Evolutionary conservation across 2,888 invertebrate genomes (phyloP), one percentile per base, ranked within the genome.

Genomic region (Mesochorus sp.): DNA sequence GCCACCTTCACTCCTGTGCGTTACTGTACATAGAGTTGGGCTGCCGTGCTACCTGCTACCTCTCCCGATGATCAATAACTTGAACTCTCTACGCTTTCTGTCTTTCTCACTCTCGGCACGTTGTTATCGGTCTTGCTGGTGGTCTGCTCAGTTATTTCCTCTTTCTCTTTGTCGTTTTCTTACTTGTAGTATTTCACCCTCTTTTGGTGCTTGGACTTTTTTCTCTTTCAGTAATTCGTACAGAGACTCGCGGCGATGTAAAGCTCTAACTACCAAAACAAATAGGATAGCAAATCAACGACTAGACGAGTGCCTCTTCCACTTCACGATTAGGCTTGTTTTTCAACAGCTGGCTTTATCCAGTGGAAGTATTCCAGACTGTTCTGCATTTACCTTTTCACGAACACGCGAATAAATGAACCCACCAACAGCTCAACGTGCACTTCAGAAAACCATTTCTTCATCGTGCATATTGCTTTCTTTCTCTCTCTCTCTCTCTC

Each of bases 1-100:
- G 44, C 70, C 64, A 70, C 53, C 70, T 51, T 53, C 59, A 34
- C 62, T 61, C 59, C 17, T 28, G 44, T 53, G 70, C 74, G 51
- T 71, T 44, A 28, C 51, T 61, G 12, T 17, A 21, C 34, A 49
- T 67, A 72, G 42, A 66, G 57, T 59, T 51, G 70, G 37, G 44
- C 37, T 64, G 31, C 19, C 64, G 28, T 59, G 57, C 64, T 74
- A 74, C 78, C 78, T 78, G 70, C 72, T 42, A 51, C 47, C 77
- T 67, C 53, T 70, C 62, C 59, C 70, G 47, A 78, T 78, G 78
- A 78, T 78, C 78, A 78, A 78, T 78, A 78, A 78, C 74, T 78
- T 66, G 74, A 78, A 78, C 70, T 73, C n/a, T n/a, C 73, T 47
- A 64, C 62, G 70, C 70, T 53, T 53, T 62, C 62, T 66, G 37